Base-by-base conservation (phyloP, 2,797 vertebrate species). In the Catamblyrhynchus diadema region DNA sequence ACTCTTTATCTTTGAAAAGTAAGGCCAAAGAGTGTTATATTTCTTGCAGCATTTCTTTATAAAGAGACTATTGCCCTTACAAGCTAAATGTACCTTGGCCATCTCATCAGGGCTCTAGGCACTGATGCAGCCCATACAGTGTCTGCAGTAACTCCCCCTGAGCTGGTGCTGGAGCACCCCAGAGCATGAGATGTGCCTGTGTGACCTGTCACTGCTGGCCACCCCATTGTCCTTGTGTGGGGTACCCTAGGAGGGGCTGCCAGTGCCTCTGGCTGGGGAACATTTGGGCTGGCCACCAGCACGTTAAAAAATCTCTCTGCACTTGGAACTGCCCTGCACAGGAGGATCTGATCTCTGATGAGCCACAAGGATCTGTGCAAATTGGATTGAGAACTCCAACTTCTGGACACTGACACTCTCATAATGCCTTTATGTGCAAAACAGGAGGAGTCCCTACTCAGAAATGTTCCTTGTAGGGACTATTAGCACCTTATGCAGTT, bases 171-270 rank as follows among this genome's bases (percentile, higher is more conserved):
- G 2, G 24, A 42, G 42, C 28, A 32, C 60, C 33, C 12, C 16
- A 33, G 35, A 32, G 17, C 25, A 19, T 13, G 53, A 33, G n/a
- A n/a, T 5, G 20, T 0, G 0, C n/a, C 11, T 1, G 22, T 2
- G 4, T 14, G 17, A 6, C 21, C 12, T 0, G 0, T 10, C 24
- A 21, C 48, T 0, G 1, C 42, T 57, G 51, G 24, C 8, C 35
- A 19, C 47, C 30, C n/a, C 12, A 0, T 2, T 66, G 57, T 8
- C 45, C 35, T 30, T 24, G 9, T 7, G 0, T n/a, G 42, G 45
- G 30, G 25, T 18, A 47, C 39, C 30, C 0, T 1, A 42, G 35
- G 10, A 47, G 17, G 33, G 56, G 32, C 53, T 74, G 62, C 66
- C 74, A 44, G 41, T 8, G 15, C 30, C 71, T 21, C 3, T 12